phyloP scores from a whole-genome alignment of 2,888 invertebrate species.

The Pyrochroa serraticornis region DNA sequence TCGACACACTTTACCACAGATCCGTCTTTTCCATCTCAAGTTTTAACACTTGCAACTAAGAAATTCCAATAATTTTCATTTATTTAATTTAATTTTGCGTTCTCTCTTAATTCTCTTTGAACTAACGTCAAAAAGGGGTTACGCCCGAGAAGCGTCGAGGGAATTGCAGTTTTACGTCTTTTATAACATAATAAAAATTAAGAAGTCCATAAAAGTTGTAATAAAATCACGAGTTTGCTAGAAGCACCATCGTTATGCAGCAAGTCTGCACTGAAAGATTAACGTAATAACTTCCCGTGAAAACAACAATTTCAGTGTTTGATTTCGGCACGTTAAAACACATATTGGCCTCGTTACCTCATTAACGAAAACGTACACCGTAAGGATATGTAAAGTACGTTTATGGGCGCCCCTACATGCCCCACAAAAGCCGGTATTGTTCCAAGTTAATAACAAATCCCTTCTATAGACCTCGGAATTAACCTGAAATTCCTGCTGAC shows the following conservation, averaged over 20 bases:
- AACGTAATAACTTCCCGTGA: conserved; percentile 4
- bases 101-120: too few relatives aligned
- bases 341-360: conserved; percentile 1
- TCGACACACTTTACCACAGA: too few relatives aligned
- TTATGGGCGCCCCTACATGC: conserved; percentile 6
- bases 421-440: conserved; percentile 23
- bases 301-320: conserved; percentile 4
- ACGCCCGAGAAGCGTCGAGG: conserved; percentile 1
- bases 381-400: conserved; percentile 15
- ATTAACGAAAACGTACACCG: conserved; percentile 13
- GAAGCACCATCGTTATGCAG: conserved; percentile 12
- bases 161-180: conserved; percentile 18
- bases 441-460: conserved; percentile 31
- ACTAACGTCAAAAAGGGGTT: not conserved
- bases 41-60: too few relatives aligned
- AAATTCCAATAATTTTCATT: too few relatives aligned
- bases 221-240: conserved; percentile 15
- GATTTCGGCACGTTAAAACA: conserved; percentile 1
- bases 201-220: conserved; percentile 24
- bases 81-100: too few relatives aligned
- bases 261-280: conserved; percentile 11
- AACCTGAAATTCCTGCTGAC: conserved; percentile 26
- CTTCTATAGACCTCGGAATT: conserved; percentile 25
- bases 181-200: conserved; percentile 27
- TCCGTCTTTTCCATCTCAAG: too few relatives aligned